phyloP scores from a whole-genome alignment of 2,113 vertebrate genomes.

The Tenrec ecaudatus region DNA sequence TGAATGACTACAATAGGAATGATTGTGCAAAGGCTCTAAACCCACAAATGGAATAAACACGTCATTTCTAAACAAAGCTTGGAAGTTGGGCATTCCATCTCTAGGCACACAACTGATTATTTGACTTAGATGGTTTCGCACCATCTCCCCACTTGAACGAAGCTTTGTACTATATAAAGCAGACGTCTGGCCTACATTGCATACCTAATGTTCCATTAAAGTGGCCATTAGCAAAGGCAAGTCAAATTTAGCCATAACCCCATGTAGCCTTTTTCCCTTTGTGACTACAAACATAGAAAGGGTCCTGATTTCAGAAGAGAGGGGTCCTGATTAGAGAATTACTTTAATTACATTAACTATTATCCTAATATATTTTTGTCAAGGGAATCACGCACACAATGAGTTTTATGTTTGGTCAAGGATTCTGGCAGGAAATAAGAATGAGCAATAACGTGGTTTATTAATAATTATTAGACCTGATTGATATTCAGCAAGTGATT shows the following conservation, averaged over 20 bases:
- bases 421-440: constrained; percentile 22
- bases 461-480: constrained; percentile 39
- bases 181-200: constrained; percentile 51
- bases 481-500: constrained; percentile 7
- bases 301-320: constrained; percentile 67
- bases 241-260: constrained; percentile 54
- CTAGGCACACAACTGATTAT: neutral
- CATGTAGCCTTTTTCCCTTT: neutral
- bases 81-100: neutral
- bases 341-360: constrained; percentile 57
- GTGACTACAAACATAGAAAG: constrained; percentile 44
- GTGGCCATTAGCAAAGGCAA: constrained; percentile 59
- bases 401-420: constrained; percentile 46
- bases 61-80: neutral
- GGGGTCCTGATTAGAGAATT: constrained; percentile 59
- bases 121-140: constrained; percentile 1
- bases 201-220: constrained; percentile 51
- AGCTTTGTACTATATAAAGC: constrained; percentile 50
- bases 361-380: constrained; percentile 36
- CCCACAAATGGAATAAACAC: neutral
- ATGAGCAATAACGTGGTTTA: neutral
- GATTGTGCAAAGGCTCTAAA: neutral
- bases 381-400: constrained; percentile 26
- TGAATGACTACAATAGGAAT: neutral
- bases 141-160: neutral